Percentiles rank a stretch among this genome's conserved stretches.
phyloP scores from a whole-genome alignment of 1,140 invertebrate species.

The Drosophila athabasca region DNA sequence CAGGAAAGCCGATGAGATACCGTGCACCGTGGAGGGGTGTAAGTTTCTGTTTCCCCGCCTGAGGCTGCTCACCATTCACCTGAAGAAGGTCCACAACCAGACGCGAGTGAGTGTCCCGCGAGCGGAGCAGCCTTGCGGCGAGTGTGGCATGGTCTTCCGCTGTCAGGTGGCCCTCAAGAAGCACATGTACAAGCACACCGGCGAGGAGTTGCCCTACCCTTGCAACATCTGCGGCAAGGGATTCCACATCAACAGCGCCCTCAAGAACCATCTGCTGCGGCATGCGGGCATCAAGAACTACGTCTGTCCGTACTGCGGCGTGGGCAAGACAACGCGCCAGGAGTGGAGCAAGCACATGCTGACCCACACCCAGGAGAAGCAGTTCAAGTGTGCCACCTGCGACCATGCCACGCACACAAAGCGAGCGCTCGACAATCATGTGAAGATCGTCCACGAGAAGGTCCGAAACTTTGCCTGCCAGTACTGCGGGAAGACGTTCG shows the following conservation, averaged over 20 bases:
- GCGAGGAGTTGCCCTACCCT: constrained; percentile 85
- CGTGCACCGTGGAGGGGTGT: constrained; percentile 67
- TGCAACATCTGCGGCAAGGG: constrained; percentile 85
- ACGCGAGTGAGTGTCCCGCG: constrained; percentile 44
- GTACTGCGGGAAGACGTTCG: constrained; percentile 80
- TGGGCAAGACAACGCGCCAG: constrained; percentile 76
- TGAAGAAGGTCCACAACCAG: constrained; percentile 78
- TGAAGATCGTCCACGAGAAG: constrained; percentile 80
- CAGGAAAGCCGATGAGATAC: constrained; percentile 51
- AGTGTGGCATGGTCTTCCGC: constrained; percentile 72
- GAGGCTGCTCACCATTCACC: constrained; percentile 72
- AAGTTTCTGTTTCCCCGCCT: constrained; percentile 63
- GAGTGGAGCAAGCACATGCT: constrained; percentile 80
- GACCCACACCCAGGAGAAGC: constrained; percentile 77
- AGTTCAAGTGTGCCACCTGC: constrained; percentile 75
- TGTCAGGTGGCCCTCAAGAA: constrained; percentile 79
- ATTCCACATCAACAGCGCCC: constrained; percentile 72
- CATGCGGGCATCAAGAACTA: constrained; percentile 82
- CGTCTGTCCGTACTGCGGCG: constrained; percentile 79
- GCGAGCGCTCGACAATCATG: constrained; percentile 69
- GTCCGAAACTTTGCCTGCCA: constrained; percentile 74
- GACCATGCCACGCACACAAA: constrained; percentile 76
- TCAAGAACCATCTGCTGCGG: constrained; percentile 77
- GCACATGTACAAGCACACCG: constrained; percentile 85
- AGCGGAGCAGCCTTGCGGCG: constrained; percentile 55